Percentiles rank a stretch among this genome's conserved stretches.
Evolutionary conservation across 2,797 vertebrate genomes (phyloP).

Genomic region (Podarcis lilfordi): DNA sequence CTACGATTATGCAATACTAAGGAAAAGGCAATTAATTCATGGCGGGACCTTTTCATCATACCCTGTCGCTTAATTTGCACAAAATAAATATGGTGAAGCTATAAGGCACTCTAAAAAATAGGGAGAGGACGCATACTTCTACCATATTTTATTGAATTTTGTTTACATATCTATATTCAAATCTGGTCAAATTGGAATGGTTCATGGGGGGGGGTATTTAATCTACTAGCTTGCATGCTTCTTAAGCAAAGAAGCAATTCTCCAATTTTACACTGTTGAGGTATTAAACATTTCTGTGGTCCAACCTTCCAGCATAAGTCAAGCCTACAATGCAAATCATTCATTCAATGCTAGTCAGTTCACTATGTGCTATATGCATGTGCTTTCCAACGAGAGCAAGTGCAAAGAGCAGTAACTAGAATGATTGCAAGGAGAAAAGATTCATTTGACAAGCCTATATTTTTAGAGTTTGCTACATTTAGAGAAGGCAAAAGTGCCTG

Average conservation of each 20-base stretch:
- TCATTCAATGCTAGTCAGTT: background rate
- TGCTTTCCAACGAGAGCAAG: background rate
- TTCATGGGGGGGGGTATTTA: background rate
- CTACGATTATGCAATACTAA: slow-evolving; percentile 41
- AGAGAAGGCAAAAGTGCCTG: background rate
- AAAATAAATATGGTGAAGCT: slow-evolving; percentile 40
- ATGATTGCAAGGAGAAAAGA: background rate
- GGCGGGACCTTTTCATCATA: slow-evolving; percentile 20
- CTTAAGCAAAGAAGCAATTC: background rate
- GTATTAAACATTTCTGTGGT: background rate
- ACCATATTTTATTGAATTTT: background rate
- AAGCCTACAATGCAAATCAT: background rate
- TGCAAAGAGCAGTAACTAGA: background rate
- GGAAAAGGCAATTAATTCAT: slow-evolving; percentile 59
- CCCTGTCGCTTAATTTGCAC: slow-evolving; percentile 42
- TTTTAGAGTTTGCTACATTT: background rate
- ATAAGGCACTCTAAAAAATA: slow-evolving; percentile 33
- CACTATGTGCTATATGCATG: background rate
- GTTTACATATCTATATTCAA: background rate
- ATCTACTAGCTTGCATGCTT: background rate
- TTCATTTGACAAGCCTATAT: background rate
- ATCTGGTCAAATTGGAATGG: background rate
- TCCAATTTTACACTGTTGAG: background rate
- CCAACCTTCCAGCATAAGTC: background rate
- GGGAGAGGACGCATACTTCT: background rate